These are phyloP conservation scores for Sicus ferrugineus DNA, from an alignment of 2,888 invertebrate species.

Conservation along the genomic window DNA sequence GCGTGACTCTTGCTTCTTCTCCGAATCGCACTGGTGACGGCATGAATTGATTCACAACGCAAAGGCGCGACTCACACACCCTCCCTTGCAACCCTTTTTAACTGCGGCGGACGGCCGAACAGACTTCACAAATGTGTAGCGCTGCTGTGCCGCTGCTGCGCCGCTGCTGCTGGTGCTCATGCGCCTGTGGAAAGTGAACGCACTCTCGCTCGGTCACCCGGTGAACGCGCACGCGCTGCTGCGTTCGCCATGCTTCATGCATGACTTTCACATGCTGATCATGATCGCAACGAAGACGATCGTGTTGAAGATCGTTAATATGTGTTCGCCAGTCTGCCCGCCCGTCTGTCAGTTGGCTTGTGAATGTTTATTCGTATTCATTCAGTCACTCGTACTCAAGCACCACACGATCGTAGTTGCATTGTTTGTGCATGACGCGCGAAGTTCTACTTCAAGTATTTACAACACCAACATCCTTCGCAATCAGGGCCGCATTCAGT, in stretches of 20 bases:
- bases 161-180: conserved; percentile 15
- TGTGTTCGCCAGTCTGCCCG: background rate
- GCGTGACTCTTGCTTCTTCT: conserved; percentile 6
- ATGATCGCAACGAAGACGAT: background rate
- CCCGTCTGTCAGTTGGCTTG: background rate
- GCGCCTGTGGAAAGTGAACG: conserved; percentile 38
- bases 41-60: conserved; percentile 20
- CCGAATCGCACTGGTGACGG: background rate
- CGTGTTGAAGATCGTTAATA: background rate
- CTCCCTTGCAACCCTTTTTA: no score
- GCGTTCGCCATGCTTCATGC: conserved; percentile 40
- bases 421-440: conserved; percentile 32
- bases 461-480: conserved; percentile 41
- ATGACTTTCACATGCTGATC: conserved; percentile 40
- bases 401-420: conserved; percentile 24
- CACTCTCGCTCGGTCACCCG: conserved; percentile 34
- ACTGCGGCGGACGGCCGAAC: no score
- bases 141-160: no score
- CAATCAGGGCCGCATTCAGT: background rate
- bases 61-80: background rate
- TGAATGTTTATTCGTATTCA: background rate
- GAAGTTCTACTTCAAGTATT: conserved; percentile 48
- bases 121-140: no score
- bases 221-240: conserved; percentile 19
- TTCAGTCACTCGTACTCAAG: conserved; percentile 2